Evolutionary conservation across 2,888 invertebrate species (phyloP).

Genomic region (Drosophila recens): DNA sequence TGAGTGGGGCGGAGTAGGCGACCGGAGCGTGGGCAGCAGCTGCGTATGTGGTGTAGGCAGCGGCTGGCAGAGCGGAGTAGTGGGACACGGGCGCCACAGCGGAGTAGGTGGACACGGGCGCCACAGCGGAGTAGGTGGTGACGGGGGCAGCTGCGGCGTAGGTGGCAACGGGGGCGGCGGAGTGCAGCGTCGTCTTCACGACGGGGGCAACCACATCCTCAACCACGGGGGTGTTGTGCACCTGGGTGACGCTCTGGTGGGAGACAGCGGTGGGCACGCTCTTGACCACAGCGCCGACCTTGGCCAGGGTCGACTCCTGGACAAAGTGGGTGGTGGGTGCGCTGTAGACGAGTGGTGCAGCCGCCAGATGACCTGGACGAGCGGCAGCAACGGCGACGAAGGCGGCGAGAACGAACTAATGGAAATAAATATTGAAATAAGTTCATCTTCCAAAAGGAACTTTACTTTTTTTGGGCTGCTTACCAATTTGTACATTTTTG

Average conservation of each 20-base stretch:
- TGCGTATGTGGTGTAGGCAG: conserved; percentile 36
- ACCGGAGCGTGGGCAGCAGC: conserved; percentile 42
- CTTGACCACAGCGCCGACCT: conserved; percentile 83
- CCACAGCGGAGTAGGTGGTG: conserved; percentile 34
- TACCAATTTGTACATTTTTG: conserved; percentile 85
- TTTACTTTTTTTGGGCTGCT: conserved; percentile 38
- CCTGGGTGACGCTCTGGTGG: conserved; percentile 86
- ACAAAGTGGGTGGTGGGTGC: conserved; percentile 65
- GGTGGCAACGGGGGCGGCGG: conserved; percentile 42
- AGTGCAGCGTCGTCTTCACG: conserved; percentile 76
- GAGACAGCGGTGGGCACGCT: conserved; percentile 86
- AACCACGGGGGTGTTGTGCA: conserved; percentile 84
- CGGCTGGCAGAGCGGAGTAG: conserved; percentile 22
- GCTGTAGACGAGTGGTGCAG: conserved; percentile 62
- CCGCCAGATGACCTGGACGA: conserved; percentile 78
- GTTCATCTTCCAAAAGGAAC: background rate
- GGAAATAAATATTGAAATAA: background rate
- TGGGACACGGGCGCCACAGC: conserved; percentile 37
- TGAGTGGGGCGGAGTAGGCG: conserved; percentile 57
- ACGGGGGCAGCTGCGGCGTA: conserved; percentile 49
- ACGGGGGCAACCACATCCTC: conserved; percentile 82
- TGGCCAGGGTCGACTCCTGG: conserved; percentile 80
- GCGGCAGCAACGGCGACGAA: conserved; percentile 82
- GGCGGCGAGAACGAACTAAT: conserved; percentile 80
- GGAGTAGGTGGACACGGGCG: conserved; percentile 36